A percentile compares a stretch with the other conserved stretches of the same genome.
Conservation (phyloP, 2,797 vertebrate genomes). For the Poeciliopsis presidionis region DNA sequence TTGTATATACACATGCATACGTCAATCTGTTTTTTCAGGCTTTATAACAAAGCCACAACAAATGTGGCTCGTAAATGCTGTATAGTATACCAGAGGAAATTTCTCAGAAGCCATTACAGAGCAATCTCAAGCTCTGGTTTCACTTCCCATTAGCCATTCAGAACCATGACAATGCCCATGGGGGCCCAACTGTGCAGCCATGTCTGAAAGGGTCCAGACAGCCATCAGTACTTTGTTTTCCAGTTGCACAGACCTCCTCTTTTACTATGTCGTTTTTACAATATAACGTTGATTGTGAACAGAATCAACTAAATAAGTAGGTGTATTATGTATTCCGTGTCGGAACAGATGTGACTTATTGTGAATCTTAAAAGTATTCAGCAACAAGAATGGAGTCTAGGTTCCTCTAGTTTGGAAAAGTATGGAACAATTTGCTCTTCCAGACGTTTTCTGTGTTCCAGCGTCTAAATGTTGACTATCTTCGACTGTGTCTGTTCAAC, state of each 20-base stretch:
- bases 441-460: neutral
- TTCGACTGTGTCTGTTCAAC: neutral
- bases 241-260: conserved; percentile 3
- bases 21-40: neutral
- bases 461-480: neutral
- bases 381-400: too few species aligned
- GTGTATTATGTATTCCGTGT: neutral
- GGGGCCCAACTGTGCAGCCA: conserved; percentile 35
- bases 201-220: conserved; percentile 39
- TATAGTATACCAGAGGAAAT: conserved; percentile 46
- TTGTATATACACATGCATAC: neutral
- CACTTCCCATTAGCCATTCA: conserved; percentile 76
- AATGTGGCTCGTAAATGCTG: conserved; percentile 27
- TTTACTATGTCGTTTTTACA: neutral
- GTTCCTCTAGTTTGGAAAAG: neutral
- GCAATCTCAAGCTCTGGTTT: conserved; percentile 65
- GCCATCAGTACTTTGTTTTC: conserved; percentile 37
- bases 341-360: neutral
- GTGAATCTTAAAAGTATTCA: neutral
- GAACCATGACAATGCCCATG: conserved; percentile 70
- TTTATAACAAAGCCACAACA: conserved; percentile 24
- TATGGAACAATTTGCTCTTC: neutral
- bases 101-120: conserved; percentile 57
- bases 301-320: neutral
- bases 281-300: neutral